A percentile compares a stretch with the other conserved stretches of the same genome.
These are phyloP conservation scores for Notothenia rossii DNA, from an alignment of 2,113 vertebrate genomes.

Conservation along the genomic window DNA sequence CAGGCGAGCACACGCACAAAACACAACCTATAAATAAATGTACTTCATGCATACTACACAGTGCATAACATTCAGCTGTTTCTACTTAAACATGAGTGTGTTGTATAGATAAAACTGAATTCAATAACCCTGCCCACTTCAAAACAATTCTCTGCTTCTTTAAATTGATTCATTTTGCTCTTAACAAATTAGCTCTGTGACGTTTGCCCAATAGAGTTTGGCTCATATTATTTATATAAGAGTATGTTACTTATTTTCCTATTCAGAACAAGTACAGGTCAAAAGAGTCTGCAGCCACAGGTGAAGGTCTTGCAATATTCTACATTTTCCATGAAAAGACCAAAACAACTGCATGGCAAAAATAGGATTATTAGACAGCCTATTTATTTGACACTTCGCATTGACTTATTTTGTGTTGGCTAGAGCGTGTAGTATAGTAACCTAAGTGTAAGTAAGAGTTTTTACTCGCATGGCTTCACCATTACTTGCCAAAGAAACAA, in stretches of 20 bases:
- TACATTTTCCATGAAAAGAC: no score
- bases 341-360: neutral
- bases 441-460: no score
- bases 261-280: neutral
- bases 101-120: conserved; percentile 28
- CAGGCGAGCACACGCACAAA: neutral
- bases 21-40: neutral
- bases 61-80: conserved; percentile 50
- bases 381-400: no score
- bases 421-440: no score
- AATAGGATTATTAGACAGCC: neutral
- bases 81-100: conserved; percentile 35
- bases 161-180: conserved; percentile 26
- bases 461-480: no score
- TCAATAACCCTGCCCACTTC: conserved; percentile 11
- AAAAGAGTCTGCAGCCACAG: neutral
- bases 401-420: no score
- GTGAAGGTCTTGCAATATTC: neutral
- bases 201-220: neutral
- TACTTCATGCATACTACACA: conserved; percentile 9
- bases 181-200: conserved; percentile 42
- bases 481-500: no score
- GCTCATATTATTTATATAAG: neutral
- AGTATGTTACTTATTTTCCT: neutral
- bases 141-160: conserved; percentile 18